Evolutionary conservation across 2,113 vertebrate genomes (phyloP).

Genomic region (Nesoenas mayeri): DNA sequence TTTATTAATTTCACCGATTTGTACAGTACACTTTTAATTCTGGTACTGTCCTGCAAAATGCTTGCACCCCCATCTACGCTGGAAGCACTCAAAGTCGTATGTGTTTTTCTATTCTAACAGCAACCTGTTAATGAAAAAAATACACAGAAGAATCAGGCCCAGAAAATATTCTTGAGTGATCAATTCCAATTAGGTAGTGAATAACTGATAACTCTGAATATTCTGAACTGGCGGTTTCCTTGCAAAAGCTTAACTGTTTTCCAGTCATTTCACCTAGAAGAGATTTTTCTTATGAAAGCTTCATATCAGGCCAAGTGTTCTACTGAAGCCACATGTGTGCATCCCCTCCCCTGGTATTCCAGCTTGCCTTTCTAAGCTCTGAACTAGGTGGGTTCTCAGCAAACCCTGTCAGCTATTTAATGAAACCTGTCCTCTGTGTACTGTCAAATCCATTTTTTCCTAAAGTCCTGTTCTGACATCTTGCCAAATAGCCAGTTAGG

Average conservation of each 20-base stretch:
- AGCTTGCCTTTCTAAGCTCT: not conserved
- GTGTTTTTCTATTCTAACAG: not conserved
- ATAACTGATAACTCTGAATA: not conserved
- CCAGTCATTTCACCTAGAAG: not conserved
- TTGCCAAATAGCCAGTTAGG: not conserved
- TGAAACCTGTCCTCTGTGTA: not conserved
- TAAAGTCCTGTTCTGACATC: not conserved
- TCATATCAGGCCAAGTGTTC: not conserved
- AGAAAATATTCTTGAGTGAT: not conserved
- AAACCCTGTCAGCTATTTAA: not conserved
- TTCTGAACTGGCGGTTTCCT: not conserved
- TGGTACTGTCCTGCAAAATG: not conserved
- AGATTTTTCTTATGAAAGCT: not conserved
- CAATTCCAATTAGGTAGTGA: not conserved
- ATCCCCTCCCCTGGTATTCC: not conserved
- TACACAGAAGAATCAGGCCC: not conserved
- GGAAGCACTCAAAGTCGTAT: not conserved
- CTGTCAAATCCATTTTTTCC: not conserved
- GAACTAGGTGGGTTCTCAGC: not conserved
- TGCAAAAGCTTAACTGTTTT: not conserved
- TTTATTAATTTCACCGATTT: not conserved
- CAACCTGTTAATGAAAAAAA: not conserved
- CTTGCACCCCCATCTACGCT: not conserved
- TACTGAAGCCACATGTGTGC: not conserved
- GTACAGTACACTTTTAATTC: not conserved